phyloP scores from a whole-genome alignment of 35 echinoderm and acorn worm species.

The Ptychodera flava region DNA sequence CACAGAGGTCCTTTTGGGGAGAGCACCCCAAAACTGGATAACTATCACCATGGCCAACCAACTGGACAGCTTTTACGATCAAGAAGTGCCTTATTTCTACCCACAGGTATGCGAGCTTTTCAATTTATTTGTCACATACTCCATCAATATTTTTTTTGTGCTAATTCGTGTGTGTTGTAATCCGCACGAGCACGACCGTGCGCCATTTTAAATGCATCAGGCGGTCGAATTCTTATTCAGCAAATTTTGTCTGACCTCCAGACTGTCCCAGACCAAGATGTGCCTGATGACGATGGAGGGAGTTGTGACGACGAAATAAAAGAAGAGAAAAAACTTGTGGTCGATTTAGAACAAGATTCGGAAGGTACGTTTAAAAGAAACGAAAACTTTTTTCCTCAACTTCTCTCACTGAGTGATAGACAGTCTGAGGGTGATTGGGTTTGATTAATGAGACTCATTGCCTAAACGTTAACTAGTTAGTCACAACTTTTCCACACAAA shows the following conservation, averaged over 20 bases:
- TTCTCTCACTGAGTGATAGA: too few relatives aligned
- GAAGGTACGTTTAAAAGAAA: too few relatives aligned
- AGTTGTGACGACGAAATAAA: background rate
- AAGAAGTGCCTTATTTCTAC: conserved; percentile 12
- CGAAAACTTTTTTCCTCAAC: too few relatives aligned
- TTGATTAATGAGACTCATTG: too few relatives aligned
- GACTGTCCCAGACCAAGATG: background rate
- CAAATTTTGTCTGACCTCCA: background rate
- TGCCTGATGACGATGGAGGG: background rate
- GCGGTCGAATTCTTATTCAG: too few relatives aligned
- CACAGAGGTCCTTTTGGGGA: background rate
- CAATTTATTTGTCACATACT: too few relatives aligned
- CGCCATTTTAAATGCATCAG: background rate
- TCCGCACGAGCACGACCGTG: background rate
- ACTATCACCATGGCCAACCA: conserved; percentile 15
- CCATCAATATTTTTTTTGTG: too few relatives aligned
- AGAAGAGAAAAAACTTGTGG: background rate
- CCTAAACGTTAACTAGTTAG: too few relatives aligned
- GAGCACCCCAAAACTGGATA: background rate
- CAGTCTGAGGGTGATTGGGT: too few relatives aligned
- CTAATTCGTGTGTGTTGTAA: too few relatives aligned
- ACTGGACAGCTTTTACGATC: conserved; percentile 16
- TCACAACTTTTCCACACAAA: too few relatives aligned
- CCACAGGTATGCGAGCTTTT: background rate
- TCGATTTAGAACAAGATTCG: background rate